These are phyloP conservation scores for Sprattus sprattus DNA, from an alignment of 2,113 vertebrate genomes.

Conservation along the genomic window DNA sequence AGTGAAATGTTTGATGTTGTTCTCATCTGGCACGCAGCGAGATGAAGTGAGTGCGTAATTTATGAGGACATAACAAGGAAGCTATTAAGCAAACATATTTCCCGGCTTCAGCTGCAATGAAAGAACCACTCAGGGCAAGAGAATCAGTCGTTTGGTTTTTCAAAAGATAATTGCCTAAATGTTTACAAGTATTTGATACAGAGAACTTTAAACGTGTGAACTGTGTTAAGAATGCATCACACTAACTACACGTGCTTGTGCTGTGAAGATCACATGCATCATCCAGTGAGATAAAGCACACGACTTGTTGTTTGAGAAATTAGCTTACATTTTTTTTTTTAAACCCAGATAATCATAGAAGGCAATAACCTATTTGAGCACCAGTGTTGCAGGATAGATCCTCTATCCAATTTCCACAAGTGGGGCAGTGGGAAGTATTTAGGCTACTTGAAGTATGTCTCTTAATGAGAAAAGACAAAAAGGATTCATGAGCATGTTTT, in stretches of 20 bases:
- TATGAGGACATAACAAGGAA: conserved; percentile 56
- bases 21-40: conserved; percentile 33
- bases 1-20: conserved; percentile 48
- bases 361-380: conserved; percentile 62
- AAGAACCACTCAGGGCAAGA: conserved; percentile 47
- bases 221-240: conserved; percentile 38
- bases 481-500: conserved; percentile 75
- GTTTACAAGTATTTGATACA: conserved; percentile 48
- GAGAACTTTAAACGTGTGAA: conserved; percentile 37
- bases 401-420: conserved; percentile 71
- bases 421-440: conserved; percentile 75
- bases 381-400: conserved; percentile 61
- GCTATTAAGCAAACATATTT: conserved; percentile 57
- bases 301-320: conserved; percentile 8
- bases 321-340: background rate
- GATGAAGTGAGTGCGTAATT: conserved; percentile 51
- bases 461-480: conserved; percentile 79
- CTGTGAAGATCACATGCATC: conserved; percentile 6
- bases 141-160: conserved; percentile 45
- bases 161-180: conserved; percentile 52
- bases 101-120: conserved; percentile 46
- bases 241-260: conserved; percentile 14
- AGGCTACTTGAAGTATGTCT: conserved; percentile 72
- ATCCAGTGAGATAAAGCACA: background rate
- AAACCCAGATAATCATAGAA: conserved; percentile 54